These are phyloP conservation scores for Myrmecobius fasciatus DNA, from an alignment of 2,113 vertebrate species.

Conservation along the genomic window DNA sequence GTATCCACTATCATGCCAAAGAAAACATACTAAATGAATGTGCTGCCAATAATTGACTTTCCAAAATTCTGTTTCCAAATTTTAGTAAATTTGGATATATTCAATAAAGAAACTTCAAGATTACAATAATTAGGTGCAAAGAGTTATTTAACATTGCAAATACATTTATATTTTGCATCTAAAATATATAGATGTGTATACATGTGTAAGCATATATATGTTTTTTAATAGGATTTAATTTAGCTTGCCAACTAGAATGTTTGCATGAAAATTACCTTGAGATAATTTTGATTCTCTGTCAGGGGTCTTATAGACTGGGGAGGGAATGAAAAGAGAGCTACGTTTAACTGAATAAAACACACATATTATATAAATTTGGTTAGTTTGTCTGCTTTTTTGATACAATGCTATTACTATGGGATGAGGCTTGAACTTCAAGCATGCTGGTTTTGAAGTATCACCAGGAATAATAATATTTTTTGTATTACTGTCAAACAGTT, in stretches of 20 bases:
- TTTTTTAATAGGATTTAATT: neutral
- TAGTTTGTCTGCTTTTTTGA: slow-evolving; percentile 12
- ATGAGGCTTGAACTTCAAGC: neutral
- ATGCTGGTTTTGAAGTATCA: slow-evolving; percentile 8
- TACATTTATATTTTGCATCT: neutral
- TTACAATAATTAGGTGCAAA: neutral
- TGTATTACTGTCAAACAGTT: neutral
- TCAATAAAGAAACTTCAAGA: neutral
- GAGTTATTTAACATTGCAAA: neutral
- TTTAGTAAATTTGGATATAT: neutral
- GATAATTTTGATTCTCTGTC: neutral
- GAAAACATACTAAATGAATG: neutral
- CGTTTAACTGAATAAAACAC: neutral
- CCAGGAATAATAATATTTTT: neutral
- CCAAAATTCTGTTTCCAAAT: neutral
- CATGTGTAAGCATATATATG: neutral
- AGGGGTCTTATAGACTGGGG: neutral
- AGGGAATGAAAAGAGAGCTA: neutral
- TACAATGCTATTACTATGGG: neutral
- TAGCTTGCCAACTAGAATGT: neutral
- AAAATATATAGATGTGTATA: no score
- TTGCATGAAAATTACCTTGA: neutral
- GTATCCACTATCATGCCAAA: neutral
- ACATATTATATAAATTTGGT: slow-evolving; percentile 15
- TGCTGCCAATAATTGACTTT: neutral